These are phyloP conservation scores for Diorhabda sublineata DNA, from an alignment of 1,140 invertebrate species.

Conservation along the genomic window DNA sequence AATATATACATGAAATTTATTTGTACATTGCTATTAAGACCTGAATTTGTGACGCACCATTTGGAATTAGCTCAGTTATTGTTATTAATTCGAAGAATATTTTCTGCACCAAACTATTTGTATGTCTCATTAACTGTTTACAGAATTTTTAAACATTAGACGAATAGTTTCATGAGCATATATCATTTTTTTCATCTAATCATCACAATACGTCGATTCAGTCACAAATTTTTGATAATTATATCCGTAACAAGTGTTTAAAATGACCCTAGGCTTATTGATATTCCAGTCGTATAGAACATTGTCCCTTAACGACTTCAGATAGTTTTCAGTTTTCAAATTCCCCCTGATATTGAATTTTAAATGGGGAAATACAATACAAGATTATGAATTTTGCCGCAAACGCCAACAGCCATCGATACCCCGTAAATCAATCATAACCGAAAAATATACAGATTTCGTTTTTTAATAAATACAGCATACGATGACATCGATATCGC, in stretches of 20 bases:
- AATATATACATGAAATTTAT: no score
- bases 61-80: no score
- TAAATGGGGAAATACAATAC: constrained; percentile 32
- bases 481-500: constrained; percentile 19
- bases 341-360: constrained; percentile 32
- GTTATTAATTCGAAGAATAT: no score
- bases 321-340: constrained; percentile 31
- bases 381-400: constrained; percentile 32
- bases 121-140: no score
- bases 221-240: neutral
- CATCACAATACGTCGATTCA: no score
- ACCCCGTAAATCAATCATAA: constrained; percentile 34
- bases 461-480: constrained; percentile 33
- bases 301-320: constrained; percentile 3
- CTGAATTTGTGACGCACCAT: no score
- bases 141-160: no score
- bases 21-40: no score
- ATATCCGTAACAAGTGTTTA: constrained; percentile 1
- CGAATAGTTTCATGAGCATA: no score
- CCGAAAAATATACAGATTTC: constrained; percentile 21
- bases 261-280: constrained; percentile 9
- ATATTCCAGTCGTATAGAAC: constrained; percentile 3
- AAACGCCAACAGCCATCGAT: constrained; percentile 29
- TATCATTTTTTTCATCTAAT: no score
- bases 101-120: no score